A percentile compares a stretch with the other conserved stretches of the same genome.
These are phyloP conservation scores for Ramazzottius varieornatus DNA, from an alignment of 2,888 invertebrate species.

Conservation along the genomic window DNA sequence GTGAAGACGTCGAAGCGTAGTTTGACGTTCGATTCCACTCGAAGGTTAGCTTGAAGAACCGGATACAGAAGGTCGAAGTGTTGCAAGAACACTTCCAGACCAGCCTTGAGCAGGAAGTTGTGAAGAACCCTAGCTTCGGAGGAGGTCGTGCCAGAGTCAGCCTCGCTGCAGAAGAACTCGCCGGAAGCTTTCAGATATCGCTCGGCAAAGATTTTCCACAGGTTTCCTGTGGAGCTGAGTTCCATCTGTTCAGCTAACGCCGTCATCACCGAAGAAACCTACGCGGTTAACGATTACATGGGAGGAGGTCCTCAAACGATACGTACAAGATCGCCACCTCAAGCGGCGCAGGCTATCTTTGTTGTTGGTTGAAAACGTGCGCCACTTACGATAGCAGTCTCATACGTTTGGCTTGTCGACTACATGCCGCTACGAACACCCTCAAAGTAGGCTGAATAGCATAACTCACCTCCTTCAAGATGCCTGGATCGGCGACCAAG, in stretches of 20 bases:
- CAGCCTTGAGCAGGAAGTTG: not conserved
- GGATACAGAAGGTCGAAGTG: not conserved
- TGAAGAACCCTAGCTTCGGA: not conserved
- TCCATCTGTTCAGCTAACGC: not conserved
- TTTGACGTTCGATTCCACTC: not conserved
- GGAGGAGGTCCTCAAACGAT: too few species aligned
- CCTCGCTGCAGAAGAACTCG: not conserved
- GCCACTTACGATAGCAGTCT: too few species aligned
- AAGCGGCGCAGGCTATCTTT: too few species aligned
- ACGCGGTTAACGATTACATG: too few species aligned
- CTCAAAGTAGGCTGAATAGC: too few species aligned
- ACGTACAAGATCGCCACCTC: too few species aligned
- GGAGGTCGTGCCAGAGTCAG: not conserved
- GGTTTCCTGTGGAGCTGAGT: not conserved
- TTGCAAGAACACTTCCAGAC: not conserved
- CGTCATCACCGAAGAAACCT: not conserved
- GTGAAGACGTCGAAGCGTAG: not conserved
- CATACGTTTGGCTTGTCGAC: too few species aligned
- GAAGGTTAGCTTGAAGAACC: not conserved
- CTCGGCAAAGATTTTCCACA: not conserved
- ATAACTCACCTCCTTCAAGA: too few species aligned
- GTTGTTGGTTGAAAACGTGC: too few species aligned
- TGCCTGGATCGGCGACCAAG: too few species aligned
- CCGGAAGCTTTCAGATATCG: not conserved
- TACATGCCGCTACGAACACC: too few species aligned